Percentiles rank a stretch among this genome's conserved stretches.
Conservation (phyloP, 2,888 invertebrate species). For the Biston stratarius region DNA sequence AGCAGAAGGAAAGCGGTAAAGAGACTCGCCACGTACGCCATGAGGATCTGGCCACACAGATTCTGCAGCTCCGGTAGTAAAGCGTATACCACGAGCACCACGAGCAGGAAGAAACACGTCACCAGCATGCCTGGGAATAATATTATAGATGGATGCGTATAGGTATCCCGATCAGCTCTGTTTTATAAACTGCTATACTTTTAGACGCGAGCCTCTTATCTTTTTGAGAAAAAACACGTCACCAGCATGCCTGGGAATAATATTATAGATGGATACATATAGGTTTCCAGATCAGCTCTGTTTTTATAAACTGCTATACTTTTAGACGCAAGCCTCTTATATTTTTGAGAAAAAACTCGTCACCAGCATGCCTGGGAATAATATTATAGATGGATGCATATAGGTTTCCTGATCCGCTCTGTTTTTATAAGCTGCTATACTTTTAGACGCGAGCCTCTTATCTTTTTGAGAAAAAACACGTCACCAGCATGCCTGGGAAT, state of each 20-base stretch:
- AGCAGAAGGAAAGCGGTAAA: slow-evolving; percentile 61
- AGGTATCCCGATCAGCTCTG: neutral
- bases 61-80: slow-evolving; percentile 64
- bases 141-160: neutral
- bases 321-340: too few species aligned
- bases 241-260: slow-evolving; percentile 53
- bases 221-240: slow-evolving; percentile 63
- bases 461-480: slow-evolving; percentile 60
- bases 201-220: too few species aligned
- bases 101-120: slow-evolving; percentile 60
- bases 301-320: too few species aligned
- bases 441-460: too few species aligned
- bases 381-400: neutral
- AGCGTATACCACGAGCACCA: slow-evolving; percentile 63
- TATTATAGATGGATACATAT: neutral
- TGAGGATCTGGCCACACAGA: slow-evolving; percentile 63
- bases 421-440: neutral
- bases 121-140: slow-evolving; percentile 53
- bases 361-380: slow-evolving; percentile 53
- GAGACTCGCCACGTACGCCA: slow-evolving; percentile 65
- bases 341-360: slow-evolving; percentile 65
- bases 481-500: slow-evolving; percentile 55
- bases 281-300: too few species aligned
- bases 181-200: too few species aligned
- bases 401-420: neutral